These are phyloP conservation scores for Bombus consobrinus DNA, from an alignment of 1,140 invertebrate genomes.

Conservation along the genomic window DNA sequence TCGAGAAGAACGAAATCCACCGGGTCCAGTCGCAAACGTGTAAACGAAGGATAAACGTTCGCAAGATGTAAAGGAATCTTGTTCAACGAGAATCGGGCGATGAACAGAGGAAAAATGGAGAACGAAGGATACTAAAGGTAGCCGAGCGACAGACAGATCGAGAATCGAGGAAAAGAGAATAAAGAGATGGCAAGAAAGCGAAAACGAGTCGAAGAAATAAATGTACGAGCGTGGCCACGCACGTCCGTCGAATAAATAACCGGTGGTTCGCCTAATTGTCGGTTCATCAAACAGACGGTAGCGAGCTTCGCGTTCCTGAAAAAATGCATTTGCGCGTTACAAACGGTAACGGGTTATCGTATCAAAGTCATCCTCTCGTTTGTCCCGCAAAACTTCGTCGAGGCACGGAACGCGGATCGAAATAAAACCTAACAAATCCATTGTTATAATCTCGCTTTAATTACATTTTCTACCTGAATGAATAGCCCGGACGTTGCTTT, in stretches of 20 bases:
- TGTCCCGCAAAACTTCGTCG: neutral
- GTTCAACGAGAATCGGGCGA: neutral
- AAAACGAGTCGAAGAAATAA: neutral
- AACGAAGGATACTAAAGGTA: too few relatives aligned
- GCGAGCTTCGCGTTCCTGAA: slow-evolving; percentile 21
- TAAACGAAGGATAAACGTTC: neutral
- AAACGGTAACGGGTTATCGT: slow-evolving; percentile 34
- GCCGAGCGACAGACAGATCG: neutral
- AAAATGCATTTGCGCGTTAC: slow-evolving; percentile 35
- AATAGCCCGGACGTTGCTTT: slow-evolving; percentile 55
- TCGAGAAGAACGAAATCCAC: too few relatives aligned
- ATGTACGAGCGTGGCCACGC: neutral
- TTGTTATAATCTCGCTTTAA: slow-evolving; percentile 67
- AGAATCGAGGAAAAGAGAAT: neutral
- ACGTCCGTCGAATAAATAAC: neutral
- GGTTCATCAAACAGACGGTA: neutral
- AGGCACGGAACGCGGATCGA: slow-evolving; percentile 24
- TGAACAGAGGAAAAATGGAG: neutral
- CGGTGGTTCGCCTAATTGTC: neutral
- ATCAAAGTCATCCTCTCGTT: slow-evolving; percentile 37
- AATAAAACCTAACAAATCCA: slow-evolving; percentile 52
- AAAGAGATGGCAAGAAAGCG: neutral
- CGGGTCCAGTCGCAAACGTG: neutral
- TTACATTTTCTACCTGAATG: slow-evolving; percentile 61
- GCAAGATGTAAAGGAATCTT: rapidly evolving